These are phyloP conservation scores for Mycogona germanica DNA, from an alignment of 2,888 invertebrate species.

Conservation along the genomic window DNA sequence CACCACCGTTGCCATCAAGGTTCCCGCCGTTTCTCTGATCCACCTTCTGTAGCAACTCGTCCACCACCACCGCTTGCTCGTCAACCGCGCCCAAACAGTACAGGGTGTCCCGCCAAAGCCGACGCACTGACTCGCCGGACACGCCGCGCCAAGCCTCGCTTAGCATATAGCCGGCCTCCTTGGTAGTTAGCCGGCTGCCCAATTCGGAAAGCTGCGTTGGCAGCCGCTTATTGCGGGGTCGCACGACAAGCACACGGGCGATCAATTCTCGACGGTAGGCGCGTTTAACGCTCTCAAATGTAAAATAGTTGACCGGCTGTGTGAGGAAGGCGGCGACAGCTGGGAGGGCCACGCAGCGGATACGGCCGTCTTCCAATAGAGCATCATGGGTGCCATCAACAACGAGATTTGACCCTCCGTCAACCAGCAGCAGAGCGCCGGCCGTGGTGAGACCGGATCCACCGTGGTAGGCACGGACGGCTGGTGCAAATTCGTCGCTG, in stretches of 20 bases:
- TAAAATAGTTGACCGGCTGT: constrained; percentile 1
- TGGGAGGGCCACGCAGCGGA: neutral
- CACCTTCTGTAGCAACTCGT: neutral
- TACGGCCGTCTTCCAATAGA: neutral
- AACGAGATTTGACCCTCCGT: neutral
- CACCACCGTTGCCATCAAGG: neutral
- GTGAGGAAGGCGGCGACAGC: neutral
- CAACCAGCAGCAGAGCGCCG: neutral
- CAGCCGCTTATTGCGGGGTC: neutral
- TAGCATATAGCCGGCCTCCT: constrained; percentile 11
- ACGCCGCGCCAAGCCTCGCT: constrained; percentile 7
- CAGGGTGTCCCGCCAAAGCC: constrained; percentile 5
- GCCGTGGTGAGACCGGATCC: constrained; percentile 2
- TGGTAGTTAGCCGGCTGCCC: neutral
- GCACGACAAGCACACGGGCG: neutral
- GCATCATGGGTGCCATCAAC: neutral
- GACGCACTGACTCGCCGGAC: neutral
- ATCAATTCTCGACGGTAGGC: constrained; percentile 4
- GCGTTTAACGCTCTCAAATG: constrained; percentile 8
- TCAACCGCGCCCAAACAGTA: constrained; percentile 9
- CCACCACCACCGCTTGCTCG: constrained; percentile 2
- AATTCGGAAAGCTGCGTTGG: neutral
- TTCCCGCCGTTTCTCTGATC: neutral
- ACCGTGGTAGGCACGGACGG: neutral
- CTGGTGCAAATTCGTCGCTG: constrained; percentile 4